Base-by-base conservation (phyloP, 2,888 invertebrate species). In the Tineola bisselliella region DNA sequence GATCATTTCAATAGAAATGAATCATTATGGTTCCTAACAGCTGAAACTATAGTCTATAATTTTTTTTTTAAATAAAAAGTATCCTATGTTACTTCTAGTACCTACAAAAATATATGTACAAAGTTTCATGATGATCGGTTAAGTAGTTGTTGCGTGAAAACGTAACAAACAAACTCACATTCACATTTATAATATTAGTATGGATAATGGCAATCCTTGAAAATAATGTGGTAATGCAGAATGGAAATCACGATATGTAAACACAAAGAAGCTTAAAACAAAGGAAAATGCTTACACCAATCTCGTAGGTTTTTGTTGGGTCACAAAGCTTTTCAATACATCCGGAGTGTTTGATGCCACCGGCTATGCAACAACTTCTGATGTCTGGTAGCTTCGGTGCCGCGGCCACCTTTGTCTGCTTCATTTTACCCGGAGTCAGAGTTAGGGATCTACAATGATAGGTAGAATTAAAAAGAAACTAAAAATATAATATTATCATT, bases 261-360 rank as follows among this genome's bases (percentile, higher is more conserved):
- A 38, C 38, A 38, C 10, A 38, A 25, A 25, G 2, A 25, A 25
- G 25, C 25, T 25, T 25, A 2, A 25, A 25, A 25, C 2, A 25
- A 25, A 6, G 6, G 25, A 25, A 25, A 33, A 33, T 15, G 77
- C 84, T 79, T 78, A 87, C 87, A 56, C 73, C 84, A 63, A 86
- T 86, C 63, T 86, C 84, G 44, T 74, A 76, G 13, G 86, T 86
- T 69, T 88, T 89, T 60, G 89, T 89, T 0, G 94, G 94, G 74
- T 94, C 94, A 70, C 95, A 95, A 66, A 95, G 88, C 70, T 92
- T 93, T 69, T 92, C 91, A 18, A 94, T 80, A 71, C 95, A 95
- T 59, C 90, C 90, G 65, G 89, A 89, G 74, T 94, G 93, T 52
- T 89, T 90, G 71, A 95, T 91, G 0, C 93, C 94, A 52, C 90